Evolutionary conservation across 2,888 invertebrate genomes (phyloP).

Genomic region (Rhagonycha fulva): DNA sequence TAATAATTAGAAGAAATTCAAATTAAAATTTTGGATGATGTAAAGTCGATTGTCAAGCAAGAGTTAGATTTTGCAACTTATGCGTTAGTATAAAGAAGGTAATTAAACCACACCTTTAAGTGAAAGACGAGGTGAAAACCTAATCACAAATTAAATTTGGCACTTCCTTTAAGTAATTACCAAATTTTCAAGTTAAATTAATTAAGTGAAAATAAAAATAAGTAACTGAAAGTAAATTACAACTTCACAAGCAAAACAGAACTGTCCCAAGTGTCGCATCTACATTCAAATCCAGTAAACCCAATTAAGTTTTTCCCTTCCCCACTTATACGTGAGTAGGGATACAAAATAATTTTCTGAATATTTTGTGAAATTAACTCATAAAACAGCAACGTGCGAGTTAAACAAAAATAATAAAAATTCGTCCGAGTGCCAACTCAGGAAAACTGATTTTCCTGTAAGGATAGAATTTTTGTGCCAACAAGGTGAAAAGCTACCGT

Average conservation of each 20-base stretch:
- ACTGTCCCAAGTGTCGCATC: constrained; percentile 18
- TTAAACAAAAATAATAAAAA: background rate
- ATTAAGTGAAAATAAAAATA: background rate
- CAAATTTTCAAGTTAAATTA: background rate
- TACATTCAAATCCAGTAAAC: constrained; percentile 22
- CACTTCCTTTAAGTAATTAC: background rate
- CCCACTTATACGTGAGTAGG: constrained; percentile 14
- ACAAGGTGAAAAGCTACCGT: background rate
- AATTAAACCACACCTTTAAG: background rate
- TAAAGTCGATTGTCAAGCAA: no score
- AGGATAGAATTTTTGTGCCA: background rate
- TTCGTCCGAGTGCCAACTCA: background rate
- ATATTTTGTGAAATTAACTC: background rate
- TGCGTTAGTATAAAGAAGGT: background rate
- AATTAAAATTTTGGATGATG: no score
- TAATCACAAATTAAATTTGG: background rate
- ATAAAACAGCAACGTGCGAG: background rate
- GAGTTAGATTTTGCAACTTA: background rate
- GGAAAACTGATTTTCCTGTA: background rate
- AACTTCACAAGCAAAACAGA: constrained; percentile 14
- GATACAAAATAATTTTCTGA: constrained; percentile 8
- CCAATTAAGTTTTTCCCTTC: constrained; percentile 20
- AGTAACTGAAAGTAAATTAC: background rate
- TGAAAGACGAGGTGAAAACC: background rate
- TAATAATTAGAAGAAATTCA: no score